Evolutionary conservation across 2,113 vertebrate species (phyloP).

Genomic region (Pedionomus torquatus): DNA sequence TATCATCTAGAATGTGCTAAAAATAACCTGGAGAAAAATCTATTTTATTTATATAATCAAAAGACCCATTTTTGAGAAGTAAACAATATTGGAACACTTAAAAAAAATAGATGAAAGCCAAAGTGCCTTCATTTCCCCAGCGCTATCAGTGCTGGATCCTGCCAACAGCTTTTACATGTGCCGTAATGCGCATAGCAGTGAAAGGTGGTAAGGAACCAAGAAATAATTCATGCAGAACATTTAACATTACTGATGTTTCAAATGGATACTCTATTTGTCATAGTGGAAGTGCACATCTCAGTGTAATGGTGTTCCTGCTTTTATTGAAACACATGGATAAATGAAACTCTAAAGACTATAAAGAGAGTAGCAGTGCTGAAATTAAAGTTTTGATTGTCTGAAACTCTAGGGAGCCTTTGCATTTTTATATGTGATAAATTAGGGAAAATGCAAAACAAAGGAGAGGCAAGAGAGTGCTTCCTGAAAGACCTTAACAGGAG

Average conservation of each 20-base stretch:
- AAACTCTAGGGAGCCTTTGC: not conserved
- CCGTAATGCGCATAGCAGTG: not conserved
- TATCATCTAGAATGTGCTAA: not conserved
- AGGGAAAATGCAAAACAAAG: not conserved
- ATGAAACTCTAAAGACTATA: not conserved
- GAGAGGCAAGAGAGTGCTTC: not conserved
- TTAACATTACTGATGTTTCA: not conserved
- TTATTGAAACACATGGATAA: not conserved
- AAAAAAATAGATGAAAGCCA: not conserved
- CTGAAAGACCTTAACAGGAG: not conserved
- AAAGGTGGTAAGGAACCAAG: not conserved
- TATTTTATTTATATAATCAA: not conserved
- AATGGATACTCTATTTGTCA: rapidly evolving
- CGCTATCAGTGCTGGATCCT: not conserved
- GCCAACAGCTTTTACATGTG: not conserved
- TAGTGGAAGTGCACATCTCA: not conserved
- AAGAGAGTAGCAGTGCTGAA: not conserved
- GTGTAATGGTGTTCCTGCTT: not conserved
- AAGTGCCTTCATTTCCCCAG: not conserved
- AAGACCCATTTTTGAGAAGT: not conserved
- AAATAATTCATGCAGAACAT: not conserved
- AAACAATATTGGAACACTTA: not conserved
- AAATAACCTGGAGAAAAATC: not conserved
- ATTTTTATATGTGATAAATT: not conserved
- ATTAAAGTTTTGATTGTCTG: not conserved